These are phyloP conservation scores for Thecocarcelia acutangulata DNA, from an alignment of 2,888 invertebrate genomes.

Conservation along the genomic window DNA sequence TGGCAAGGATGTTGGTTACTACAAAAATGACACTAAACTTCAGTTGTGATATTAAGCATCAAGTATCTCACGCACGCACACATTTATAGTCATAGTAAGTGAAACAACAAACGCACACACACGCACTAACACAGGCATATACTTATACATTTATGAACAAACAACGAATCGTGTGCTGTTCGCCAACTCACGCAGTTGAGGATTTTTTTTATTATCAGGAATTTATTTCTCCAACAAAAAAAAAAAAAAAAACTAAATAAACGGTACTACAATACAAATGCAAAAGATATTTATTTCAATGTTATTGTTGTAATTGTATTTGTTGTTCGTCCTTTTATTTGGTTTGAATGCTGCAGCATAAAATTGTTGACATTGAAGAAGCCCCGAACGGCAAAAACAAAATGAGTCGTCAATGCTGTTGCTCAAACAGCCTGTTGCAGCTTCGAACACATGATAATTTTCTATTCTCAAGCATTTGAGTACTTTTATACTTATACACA, in stretches of 20 bases:
- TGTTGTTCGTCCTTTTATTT: constrained; percentile 28
- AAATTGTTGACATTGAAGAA: constrained; percentile 46
- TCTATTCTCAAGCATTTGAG: constrained; percentile 21
- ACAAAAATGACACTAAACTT: constrained; percentile 34
- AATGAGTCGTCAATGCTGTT: constrained; percentile 57
- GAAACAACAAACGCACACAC: not conserved
- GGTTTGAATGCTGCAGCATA: constrained; percentile 33
- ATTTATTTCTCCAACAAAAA: not conserved
- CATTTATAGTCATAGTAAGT: not conserved
- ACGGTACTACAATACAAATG: constrained; percentile 20
- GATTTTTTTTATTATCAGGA: constrained; percentile 4
- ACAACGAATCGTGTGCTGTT: constrained; percentile 39
- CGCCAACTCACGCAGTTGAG: constrained; percentile 51
- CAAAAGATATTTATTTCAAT: constrained; percentile 26
- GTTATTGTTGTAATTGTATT: constrained; percentile 34
- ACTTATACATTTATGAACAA: not conserved
- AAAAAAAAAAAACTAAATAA: not conserved
- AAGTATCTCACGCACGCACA: constrained; percentile 13
- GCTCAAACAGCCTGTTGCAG: constrained; percentile 64
- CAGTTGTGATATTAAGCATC: constrained; percentile 42
- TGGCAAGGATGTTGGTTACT: constrained; percentile 61
- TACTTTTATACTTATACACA: constrained; percentile 32
- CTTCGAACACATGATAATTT: constrained; percentile 14
- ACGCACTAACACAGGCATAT: not conserved
- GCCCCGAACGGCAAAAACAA: constrained; percentile 1